Percentiles rank a stretch among this genome's conserved stretches.
Evolutionary conservation across 2,888 invertebrate species (phyloP).

Genomic region (Drosophila crucigera): DNA sequence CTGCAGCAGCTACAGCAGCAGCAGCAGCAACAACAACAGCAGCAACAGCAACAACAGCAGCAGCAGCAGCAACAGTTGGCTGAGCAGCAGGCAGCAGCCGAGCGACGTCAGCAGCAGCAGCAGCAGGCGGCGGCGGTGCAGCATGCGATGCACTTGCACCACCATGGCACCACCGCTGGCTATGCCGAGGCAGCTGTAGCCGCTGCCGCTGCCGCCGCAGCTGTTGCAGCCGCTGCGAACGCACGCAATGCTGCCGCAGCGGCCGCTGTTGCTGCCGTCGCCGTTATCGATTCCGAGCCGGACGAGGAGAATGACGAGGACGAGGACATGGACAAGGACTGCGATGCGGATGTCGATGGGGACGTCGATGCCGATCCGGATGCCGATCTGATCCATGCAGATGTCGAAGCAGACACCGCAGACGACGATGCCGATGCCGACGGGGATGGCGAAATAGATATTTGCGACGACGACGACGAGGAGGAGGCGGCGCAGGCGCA

Average conservation of each 20-base stretch:
- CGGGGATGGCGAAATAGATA: slow-evolving; percentile 79
- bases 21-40: slow-evolving; percentile 65
- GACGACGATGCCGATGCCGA: slow-evolving; percentile 44
- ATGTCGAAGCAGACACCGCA: slow-evolving; percentile 20
- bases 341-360: slow-evolving; percentile 32
- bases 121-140: slow-evolving; percentile 56
- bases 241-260: slow-evolving; percentile 67
- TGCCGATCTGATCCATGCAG: slow-evolving; percentile 28
- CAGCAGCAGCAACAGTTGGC: slow-evolving; percentile 71
- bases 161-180: slow-evolving; percentile 59
- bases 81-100: slow-evolving; percentile 55
- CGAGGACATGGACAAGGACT: slow-evolving; percentile 56
- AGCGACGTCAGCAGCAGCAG: slow-evolving; percentile 67
- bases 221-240: slow-evolving; percentile 66
- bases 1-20: slow-evolving; percentile 79
- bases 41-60: slow-evolving; percentile 73
- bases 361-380: slow-evolving; percentile 40
- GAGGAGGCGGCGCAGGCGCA: slow-evolving; percentile 42
- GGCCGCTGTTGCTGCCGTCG: slow-evolving; percentile 49
- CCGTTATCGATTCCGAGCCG: slow-evolving; percentile 58
- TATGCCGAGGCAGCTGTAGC: slow-evolving; percentile 73
- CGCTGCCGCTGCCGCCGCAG: slow-evolving; percentile 68
- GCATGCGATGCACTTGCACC: slow-evolving; percentile 66
- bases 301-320: slow-evolving; percentile 65
- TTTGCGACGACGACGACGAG: slow-evolving; percentile 82